Evolutionary conservation across 2,888 invertebrate genomes (phyloP).

Genomic region (Leptothorax acervorum): DNA sequence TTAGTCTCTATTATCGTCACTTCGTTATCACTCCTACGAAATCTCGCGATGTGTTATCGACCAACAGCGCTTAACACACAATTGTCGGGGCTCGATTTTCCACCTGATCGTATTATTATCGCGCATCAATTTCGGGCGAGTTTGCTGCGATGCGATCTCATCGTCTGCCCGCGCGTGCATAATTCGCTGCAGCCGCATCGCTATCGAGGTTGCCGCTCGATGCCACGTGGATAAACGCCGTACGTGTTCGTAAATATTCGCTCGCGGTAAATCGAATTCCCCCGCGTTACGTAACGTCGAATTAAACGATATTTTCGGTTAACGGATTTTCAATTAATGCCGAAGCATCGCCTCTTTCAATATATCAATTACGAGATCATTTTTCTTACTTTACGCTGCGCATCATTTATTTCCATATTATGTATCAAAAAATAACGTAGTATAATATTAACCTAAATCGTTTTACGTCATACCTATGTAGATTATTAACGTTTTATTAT

Average conservation of each 20-base stretch:
- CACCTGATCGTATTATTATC: conserved; percentile 54
- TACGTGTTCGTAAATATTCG: conserved; percentile 56
- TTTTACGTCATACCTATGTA: neutral
- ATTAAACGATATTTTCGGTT: conserved; percentile 42
- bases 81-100: conserved; percentile 54
- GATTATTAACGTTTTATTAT: neutral
- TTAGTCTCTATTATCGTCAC: conserved; percentile 43
- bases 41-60: conserved; percentile 46
- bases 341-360: conserved; percentile 9
- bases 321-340: conserved; percentile 33
- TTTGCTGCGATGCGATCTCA: conserved; percentile 50
- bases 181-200: conserved; percentile 50
- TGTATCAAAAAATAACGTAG: neutral
- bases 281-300: conserved; percentile 42
- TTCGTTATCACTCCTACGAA: conserved; percentile 31
- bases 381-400: conserved; percentile 10
- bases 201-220: conserved; percentile 47
- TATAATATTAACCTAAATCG: neutral
- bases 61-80: conserved; percentile 50
- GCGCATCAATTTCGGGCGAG: conserved; percentile 54
- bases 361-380: conserved; percentile 24
- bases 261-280: conserved; percentile 49
- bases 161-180: conserved; percentile 49
- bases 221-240: conserved; percentile 52
- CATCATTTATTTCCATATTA: conserved; percentile 26